phyloP scores from a whole-genome alignment of 2,888 invertebrate species.

The Tubulanus polymorphus region DNA sequence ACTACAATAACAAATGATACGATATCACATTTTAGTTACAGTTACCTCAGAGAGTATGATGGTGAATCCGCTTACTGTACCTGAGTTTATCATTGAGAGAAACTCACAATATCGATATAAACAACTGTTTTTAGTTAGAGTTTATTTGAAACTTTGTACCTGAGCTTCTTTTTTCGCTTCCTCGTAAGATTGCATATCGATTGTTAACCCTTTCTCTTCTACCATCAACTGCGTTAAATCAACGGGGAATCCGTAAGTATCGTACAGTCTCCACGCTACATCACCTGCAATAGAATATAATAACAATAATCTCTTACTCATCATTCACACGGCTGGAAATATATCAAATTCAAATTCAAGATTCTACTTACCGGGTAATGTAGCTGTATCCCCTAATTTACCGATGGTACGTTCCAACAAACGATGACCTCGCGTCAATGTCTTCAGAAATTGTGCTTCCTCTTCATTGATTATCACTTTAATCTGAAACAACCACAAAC shows the following conservation, averaged over 20 bases:
- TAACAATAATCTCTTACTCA: no score
- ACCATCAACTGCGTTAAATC: conserved; percentile 97
- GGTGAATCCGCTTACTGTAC: no score
- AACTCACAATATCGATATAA: no score
- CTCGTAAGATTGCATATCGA: conserved; percentile 90
- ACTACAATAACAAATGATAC: conserved; percentile 44
- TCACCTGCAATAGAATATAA: conserved; percentile 61
- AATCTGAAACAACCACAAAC: no score
- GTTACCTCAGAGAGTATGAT: no score
- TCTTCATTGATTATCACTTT: conserved; percentile 97
- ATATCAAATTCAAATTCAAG: not conserved
- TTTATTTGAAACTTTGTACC: no score
- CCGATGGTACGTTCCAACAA: conserved; percentile 85
- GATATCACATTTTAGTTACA: no score
- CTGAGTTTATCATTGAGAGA: no score
- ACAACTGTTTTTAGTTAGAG: no score
- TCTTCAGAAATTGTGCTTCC: conserved; percentile 95
- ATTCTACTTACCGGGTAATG: conserved; percentile 66
- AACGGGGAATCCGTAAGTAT: conserved; percentile 98
- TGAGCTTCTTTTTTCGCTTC: conserved; percentile 80
- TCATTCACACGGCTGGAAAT: not conserved
- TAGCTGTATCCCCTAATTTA: conserved; percentile 67
- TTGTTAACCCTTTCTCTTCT: conserved; percentile 84
- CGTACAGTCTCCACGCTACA: conserved; percentile 96
- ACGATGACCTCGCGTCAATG: conserved; percentile 82